phyloP scores from a whole-genome alignment of 1,140 invertebrate species.

The Idris sp. region DNA sequence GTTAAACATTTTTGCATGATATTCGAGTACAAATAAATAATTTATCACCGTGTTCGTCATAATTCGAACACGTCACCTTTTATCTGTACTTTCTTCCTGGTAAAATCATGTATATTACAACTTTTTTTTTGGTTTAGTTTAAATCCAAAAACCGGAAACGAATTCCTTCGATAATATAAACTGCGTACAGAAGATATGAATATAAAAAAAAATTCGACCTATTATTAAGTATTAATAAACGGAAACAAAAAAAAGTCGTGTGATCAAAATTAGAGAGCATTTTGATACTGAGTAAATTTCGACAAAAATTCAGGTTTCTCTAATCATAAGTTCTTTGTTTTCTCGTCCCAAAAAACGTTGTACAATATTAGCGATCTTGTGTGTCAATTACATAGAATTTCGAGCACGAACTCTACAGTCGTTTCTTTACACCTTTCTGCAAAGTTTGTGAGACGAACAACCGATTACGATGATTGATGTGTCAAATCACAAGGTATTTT shows the following conservation, averaged over 20 bases:
- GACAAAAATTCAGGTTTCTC: too few species aligned
- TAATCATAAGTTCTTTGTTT: slow-evolving; percentile 5
- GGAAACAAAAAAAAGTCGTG: slow-evolving; percentile 22
- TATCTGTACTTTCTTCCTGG: background rate
- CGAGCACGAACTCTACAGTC: slow-evolving; percentile 30
- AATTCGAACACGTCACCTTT: background rate
- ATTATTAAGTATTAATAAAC: slow-evolving; percentile 22
- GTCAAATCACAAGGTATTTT: slow-evolving; percentile 51
- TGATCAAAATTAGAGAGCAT: slow-evolving; percentile 7
- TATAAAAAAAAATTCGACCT: slow-evolving; percentile 14
- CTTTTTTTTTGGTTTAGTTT: background rate
- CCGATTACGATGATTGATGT: slow-evolving; percentile 57
- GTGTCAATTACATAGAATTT: slow-evolving; percentile 40
- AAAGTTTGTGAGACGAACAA: slow-evolving; percentile 28
- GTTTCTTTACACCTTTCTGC: slow-evolving; percentile 49
- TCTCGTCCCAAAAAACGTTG: background rate
- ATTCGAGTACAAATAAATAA: too few species aligned
- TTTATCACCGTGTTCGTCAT: too few species aligned
- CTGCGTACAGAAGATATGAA: too few species aligned
- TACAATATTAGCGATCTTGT: slow-evolving; percentile 38
- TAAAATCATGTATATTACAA: slow-evolving; percentile 1
- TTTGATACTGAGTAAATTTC: too few species aligned
- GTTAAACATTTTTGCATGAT: too few species aligned
- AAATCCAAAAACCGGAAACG: slow-evolving; percentile 20
- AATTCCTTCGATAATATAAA: slow-evolving; percentile 5